phyloP scores from a whole-genome alignment of 2,888 invertebrate genomes.

The Dicranocentrus wangi region DNA sequence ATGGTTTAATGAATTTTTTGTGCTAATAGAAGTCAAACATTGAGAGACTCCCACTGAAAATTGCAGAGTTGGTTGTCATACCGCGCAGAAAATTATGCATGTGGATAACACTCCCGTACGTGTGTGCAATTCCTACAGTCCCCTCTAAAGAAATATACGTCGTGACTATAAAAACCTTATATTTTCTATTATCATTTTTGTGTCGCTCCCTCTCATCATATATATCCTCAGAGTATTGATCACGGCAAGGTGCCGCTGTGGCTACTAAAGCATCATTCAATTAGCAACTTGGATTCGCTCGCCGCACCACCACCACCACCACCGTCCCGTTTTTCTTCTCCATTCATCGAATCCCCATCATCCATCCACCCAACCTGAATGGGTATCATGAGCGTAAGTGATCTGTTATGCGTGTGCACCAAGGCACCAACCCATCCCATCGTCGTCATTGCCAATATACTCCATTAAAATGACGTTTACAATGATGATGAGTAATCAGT shows the following conservation, averaged over 20 bases:
- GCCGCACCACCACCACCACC: too few species aligned
- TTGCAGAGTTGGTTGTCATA: slow-evolving; percentile 1
- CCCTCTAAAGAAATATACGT: neutral
- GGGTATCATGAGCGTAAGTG: slow-evolving; percentile 2
- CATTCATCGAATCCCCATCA: neutral
- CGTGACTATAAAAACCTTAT: slow-evolving; percentile 11
- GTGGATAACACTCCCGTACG: too few species aligned
- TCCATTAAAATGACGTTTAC: neutral
- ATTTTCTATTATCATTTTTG: neutral
- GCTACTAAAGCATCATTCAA: slow-evolving; percentile 17
- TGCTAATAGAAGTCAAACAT: slow-evolving; percentile 1
- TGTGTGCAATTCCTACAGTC: too few species aligned
- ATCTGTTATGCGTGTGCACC: neutral
- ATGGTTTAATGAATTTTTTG: neutral
- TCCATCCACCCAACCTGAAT: neutral
- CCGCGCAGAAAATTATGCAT: neutral
- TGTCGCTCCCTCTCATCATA: neutral
- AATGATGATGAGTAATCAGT: too few species aligned
- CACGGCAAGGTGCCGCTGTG: neutral
- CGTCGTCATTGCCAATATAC: neutral
- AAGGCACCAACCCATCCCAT: too few species aligned
- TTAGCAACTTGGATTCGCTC: slow-evolving; percentile 6
- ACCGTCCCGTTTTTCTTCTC: neutral
- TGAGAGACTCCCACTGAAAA: neutral
- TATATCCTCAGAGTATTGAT: too few species aligned